phyloP scores from a whole-genome alignment of 1,140 invertebrate species.

The Trypoxylus dichotomus region DNA sequence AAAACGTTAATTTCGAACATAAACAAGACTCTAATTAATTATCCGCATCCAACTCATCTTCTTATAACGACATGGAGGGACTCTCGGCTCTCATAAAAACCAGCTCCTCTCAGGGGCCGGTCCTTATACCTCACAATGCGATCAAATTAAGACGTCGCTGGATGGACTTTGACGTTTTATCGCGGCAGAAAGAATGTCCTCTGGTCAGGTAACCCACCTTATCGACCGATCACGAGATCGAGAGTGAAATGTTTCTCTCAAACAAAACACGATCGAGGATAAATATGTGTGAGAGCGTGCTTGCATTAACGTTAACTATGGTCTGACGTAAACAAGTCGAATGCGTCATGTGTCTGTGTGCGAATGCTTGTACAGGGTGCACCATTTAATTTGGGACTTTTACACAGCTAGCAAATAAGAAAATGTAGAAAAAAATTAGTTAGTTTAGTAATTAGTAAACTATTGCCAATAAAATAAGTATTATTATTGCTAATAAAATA shows the following conservation, averaged over 20 bases:
- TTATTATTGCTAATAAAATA: no score
- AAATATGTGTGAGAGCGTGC: constrained; percentile 18
- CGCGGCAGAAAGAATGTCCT: constrained; percentile 22
- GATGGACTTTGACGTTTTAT: constrained; percentile 25
- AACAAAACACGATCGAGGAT: constrained; percentile 32
- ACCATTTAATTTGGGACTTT: no score
- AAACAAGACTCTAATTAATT: background rate
- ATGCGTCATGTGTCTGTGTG: no score
- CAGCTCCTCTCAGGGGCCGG: background rate
- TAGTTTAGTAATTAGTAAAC: no score
- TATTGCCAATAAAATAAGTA: no score
- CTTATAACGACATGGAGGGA: background rate
- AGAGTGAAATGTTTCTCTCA: constrained; percentile 35
- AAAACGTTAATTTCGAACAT: no score
- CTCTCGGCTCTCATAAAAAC: background rate
- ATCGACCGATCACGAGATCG: constrained; percentile 25
- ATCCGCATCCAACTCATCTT: background rate
- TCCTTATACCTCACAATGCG: constrained; percentile 13
- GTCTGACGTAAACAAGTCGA: no score
- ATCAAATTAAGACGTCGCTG: constrained; percentile 21
- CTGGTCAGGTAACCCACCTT: constrained; percentile 13
- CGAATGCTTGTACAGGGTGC: no score
- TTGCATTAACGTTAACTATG: background rate
- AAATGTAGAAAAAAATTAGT: no score
- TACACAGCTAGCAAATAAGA: no score